Conservation (phyloP, 2,888 invertebrate species). For the Ophion ventricosus region DNA sequence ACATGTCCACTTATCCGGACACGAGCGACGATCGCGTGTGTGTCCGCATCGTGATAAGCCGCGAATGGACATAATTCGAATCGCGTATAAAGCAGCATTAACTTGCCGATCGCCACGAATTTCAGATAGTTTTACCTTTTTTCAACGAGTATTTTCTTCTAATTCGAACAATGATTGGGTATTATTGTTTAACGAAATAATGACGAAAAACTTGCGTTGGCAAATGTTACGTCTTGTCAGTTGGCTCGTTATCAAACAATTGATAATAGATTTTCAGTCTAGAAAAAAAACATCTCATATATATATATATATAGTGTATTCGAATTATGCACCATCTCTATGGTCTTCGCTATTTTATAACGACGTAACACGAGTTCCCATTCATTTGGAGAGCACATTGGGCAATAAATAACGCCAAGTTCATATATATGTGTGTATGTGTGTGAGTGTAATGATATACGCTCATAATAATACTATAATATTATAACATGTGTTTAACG, state of each 20-base stretch:
- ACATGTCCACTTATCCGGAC: slow-evolving; percentile 45
- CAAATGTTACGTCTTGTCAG: background rate
- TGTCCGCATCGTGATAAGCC: background rate
- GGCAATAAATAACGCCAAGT: slow-evolving; percentile 67
- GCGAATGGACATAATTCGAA: slow-evolving; percentile 10
- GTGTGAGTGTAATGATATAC: slow-evolving; percentile 26
- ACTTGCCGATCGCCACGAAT: background rate
- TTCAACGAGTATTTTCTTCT: background rate
- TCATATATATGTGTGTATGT: slow-evolving; percentile 35
- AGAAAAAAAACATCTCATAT: background rate
- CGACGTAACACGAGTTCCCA: slow-evolving; percentile 55
- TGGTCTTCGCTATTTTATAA: slow-evolving; percentile 4
- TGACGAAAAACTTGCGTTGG: background rate
- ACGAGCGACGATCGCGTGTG: slow-evolving; percentile 58
- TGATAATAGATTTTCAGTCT: background rate
- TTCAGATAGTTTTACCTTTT: background rate
- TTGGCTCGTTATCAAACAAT: background rate
- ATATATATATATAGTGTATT: background rate
- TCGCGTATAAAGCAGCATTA: background rate
- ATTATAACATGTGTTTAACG: slow-evolving; percentile 37
- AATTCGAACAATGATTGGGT: background rate
- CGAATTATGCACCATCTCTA: slow-evolving; percentile 7
- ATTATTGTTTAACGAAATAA: background rate
- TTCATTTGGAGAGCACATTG: slow-evolving; percentile 58
- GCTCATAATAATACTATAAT: slow-evolving; percentile 46